Evolutionary conservation across 1,140 invertebrate genomes (phyloP).

Genomic region (Parapsyche elsis): DNA sequence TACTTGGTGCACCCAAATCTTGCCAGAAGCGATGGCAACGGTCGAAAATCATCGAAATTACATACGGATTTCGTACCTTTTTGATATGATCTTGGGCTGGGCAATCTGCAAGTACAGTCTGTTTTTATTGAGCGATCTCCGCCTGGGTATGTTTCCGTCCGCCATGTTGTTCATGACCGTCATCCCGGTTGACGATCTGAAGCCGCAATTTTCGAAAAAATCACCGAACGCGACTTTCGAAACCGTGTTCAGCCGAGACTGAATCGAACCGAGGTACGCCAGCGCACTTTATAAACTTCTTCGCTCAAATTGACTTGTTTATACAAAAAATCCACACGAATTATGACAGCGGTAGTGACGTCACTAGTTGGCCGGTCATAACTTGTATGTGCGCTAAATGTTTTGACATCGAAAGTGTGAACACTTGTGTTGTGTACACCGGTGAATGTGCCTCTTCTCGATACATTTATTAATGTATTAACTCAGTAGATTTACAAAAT

Average conservation of each 20-base stretch:
- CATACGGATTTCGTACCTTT: background rate
- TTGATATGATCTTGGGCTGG: constrained; percentile 7
- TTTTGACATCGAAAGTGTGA: too few species aligned
- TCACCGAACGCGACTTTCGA: background rate
- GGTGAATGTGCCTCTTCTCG: too few species aligned
- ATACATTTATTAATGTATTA: too few species aligned
- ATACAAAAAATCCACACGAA: background rate
- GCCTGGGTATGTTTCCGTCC: background rate
- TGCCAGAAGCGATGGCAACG: too few species aligned
- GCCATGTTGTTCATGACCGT: constrained; percentile 18
- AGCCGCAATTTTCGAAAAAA: background rate
- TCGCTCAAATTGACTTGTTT: constrained; percentile 16
- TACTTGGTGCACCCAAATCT: too few species aligned
- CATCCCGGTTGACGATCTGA: background rate
- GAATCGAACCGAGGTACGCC: background rate
- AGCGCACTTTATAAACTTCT: background rate
- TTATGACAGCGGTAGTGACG: too few species aligned
- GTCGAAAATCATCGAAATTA: too few species aligned
- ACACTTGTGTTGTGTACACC: too few species aligned
- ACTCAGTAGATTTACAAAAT: too few species aligned
- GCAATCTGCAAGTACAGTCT: background rate
- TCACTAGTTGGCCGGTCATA: too few species aligned
- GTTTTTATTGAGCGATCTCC: constrained; percentile 20
- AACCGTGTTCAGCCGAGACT: constrained; percentile 2
- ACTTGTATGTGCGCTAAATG: too few species aligned